Evolutionary conservation across 2,797 vertebrate species (phyloP).

Genomic region (Cossypha caffra): DNA sequence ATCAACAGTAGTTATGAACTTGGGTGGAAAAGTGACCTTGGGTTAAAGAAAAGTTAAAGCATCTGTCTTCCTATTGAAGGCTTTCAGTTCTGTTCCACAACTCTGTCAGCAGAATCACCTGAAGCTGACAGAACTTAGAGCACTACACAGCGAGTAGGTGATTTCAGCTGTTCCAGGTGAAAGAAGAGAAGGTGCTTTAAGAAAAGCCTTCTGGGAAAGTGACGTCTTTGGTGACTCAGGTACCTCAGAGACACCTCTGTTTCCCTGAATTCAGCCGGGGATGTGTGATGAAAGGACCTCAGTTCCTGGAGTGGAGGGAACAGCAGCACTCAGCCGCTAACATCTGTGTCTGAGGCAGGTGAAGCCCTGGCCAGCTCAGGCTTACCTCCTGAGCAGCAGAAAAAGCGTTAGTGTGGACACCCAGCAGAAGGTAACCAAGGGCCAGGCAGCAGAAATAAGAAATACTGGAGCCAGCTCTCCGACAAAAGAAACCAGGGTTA

Average conservation of each 20-base stretch:
- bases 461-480: not conserved
- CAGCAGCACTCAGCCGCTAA: not conserved
- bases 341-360: not conserved
- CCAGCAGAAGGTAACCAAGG: not conserved
- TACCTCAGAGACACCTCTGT: not conserved
- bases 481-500: not conserved
- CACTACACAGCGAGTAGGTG: rapidly evolving
- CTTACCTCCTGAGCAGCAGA: not conserved
- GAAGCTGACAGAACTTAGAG: not conserved
- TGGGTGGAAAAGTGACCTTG: not conserved
- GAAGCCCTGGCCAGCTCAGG: not conserved
- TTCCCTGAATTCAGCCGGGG: not conserved
- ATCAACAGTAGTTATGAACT: not conserved
- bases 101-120: not conserved
- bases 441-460: not conserved
- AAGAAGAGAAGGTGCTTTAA: not conserved
- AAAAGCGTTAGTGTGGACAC: not conserved
- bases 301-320: not conserved
- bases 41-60: not conserved
- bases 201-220: not conserved
- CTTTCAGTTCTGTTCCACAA: not conserved
- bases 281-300: not conserved
- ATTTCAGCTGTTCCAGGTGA: not conserved
- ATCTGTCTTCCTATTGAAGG: not conserved
- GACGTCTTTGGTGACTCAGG: not conserved